A percentile compares a stretch with the other conserved stretches of the same genome.
These are phyloP conservation scores for Tauraco erythrolophus DNA, from an alignment of 2,113 vertebrate species.

Conservation along the genomic window DNA sequence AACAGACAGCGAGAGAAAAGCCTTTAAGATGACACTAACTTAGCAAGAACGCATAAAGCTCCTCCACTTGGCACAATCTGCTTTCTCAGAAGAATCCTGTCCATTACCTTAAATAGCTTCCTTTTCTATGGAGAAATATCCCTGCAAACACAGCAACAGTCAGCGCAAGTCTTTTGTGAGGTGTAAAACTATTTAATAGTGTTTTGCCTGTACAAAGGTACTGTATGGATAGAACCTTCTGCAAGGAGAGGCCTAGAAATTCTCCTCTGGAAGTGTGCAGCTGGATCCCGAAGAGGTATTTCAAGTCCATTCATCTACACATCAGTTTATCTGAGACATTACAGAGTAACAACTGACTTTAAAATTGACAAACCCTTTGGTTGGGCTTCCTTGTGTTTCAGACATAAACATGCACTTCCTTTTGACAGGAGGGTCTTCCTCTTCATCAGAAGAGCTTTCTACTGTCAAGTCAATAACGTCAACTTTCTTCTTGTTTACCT, in stretches of 20 bases:
- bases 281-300: not conserved
- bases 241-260: not conserved
- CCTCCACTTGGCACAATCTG: not conserved
- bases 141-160: slow-evolving; percentile 22
- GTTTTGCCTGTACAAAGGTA: slow-evolving; percentile 26
- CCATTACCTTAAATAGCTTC: not conserved
- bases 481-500: slow-evolving; percentile 87
- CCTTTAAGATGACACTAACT: not conserved
- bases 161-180: not conserved
- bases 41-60: not conserved
- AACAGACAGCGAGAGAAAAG: not conserved
- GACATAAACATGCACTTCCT: slow-evolving; percentile 90
- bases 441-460: slow-evolving; percentile 92
- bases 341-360: slow-evolving; percentile 55
- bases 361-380: slow-evolving; percentile 87
- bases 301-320: not conserved
- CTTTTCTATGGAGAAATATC: not conserved
- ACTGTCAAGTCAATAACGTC: slow-evolving; percentile 94
- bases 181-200: slow-evolving; percentile 1
- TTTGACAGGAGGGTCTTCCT: slow-evolving; percentile 85
- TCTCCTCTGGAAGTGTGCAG: not conserved
- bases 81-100: not conserved
- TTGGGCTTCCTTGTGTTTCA: slow-evolving; percentile 85
- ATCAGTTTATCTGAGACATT: slow-evolving; percentile 15
- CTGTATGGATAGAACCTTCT: not conserved